These are phyloP conservation scores for Heliothis virescens DNA, from an alignment of 1,140 invertebrate genomes.

Conservation along the genomic window DNA sequence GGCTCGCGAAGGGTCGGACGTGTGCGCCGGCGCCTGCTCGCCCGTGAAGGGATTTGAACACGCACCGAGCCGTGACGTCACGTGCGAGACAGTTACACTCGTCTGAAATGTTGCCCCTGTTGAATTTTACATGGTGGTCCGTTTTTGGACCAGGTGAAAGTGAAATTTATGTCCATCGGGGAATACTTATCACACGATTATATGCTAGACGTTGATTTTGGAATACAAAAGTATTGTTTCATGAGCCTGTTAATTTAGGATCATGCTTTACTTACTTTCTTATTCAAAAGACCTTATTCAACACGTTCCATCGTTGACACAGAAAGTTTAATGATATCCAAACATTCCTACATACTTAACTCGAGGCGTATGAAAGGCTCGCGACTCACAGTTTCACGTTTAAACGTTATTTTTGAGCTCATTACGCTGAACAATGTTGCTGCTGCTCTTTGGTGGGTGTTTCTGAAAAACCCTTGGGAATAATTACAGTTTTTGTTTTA, in stretches of 20 bases:
- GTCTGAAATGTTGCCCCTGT: conserved; percentile 25
- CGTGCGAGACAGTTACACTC: conserved; percentile 29
- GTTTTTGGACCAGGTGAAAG: conserved; percentile 1
- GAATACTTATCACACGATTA: no score
- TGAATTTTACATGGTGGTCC: conserved; percentile 13
- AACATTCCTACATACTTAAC: conserved; percentile 36
- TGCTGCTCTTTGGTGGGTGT: conserved; percentile 8
- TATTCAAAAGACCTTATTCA: neutral
- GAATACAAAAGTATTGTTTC: no score
- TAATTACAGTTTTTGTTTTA: conserved; percentile 25
- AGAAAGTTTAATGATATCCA: conserved; percentile 43
- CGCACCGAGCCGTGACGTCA: conserved; percentile 41
- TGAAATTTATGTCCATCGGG: neutral
- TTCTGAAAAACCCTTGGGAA: conserved; percentile 28
- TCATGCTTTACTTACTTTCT: neutral
- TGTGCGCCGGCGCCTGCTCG: conserved; percentile 43
- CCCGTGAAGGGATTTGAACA: conserved; percentile 41
- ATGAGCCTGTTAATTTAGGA: no score
- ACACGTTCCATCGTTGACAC: conserved; percentile 19
- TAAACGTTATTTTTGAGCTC: conserved; percentile 37
- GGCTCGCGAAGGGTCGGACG: conserved; percentile 42
- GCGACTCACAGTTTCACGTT: neutral
- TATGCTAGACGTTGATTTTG: no score
- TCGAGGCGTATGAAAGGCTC: conserved; percentile 22
- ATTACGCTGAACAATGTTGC: conserved; percentile 27